Evolutionary conservation across 2,797 vertebrate species (phyloP).

Genomic region (Acanthurus tractus): DNA sequence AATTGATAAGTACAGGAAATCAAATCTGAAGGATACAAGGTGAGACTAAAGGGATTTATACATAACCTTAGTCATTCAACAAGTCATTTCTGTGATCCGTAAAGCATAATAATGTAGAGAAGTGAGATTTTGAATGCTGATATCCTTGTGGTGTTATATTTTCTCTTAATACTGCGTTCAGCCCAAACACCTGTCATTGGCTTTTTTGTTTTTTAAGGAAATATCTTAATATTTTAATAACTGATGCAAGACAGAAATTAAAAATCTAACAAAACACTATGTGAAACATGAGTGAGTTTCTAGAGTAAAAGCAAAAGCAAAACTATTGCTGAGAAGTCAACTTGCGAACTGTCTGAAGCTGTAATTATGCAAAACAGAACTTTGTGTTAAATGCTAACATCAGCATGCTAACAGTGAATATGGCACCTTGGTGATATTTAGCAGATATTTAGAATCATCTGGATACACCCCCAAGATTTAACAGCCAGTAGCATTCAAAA

Average conservation of each 20-base stretch:
- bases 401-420: neutral
- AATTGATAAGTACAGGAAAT: slow-evolving; percentile 51
- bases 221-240: slow-evolving; percentile 3
- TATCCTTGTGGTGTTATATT: neutral
- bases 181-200: neutral
- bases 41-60: slow-evolving; percentile 39
- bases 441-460: neutral
- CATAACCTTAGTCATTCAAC: slow-evolving; percentile 20
- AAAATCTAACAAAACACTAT: slow-evolving; percentile 7
- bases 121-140: slow-evolving; percentile 1
- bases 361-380: neutral
- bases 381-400: neutral
- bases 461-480: neutral
- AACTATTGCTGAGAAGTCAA: slow-evolving; percentile 4
- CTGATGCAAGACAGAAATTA: neutral
- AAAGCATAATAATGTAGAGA: slow-evolving; percentile 23
- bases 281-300: neutral
- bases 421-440: neutral
- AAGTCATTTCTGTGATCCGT: slow-evolving; percentile 18
- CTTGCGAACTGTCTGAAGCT: neutral
- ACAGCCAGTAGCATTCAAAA: too few species aligned
- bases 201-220: neutral
- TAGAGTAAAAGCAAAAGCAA: neutral
- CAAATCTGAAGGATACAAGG: slow-evolving; percentile 38
- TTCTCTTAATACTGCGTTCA: neutral